Percentiles rank a stretch among this genome's conserved stretches.
Conservation (phyloP, 2,797 vertebrate species). For the Gymnothorax reevesii region DNA sequence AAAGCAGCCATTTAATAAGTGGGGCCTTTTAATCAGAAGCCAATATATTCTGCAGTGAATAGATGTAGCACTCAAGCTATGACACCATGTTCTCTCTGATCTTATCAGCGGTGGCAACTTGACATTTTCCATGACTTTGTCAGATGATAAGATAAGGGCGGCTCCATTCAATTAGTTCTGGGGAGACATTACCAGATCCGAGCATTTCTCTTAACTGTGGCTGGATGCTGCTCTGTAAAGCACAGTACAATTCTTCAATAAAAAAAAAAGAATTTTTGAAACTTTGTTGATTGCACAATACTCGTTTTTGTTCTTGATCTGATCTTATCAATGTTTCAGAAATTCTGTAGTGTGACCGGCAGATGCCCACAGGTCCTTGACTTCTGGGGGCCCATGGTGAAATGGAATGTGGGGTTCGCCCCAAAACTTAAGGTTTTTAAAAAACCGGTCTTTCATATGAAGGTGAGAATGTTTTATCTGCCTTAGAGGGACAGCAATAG, state of each 20-base stretch:
- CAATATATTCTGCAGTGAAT: neutral
- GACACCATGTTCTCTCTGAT: neutral
- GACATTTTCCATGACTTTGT: neutral
- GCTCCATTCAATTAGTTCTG: neutral
- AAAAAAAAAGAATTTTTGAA: neutral
- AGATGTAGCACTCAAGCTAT: neutral
- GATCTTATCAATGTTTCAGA: neutral
- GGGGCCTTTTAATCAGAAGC: neutral
- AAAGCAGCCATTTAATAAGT: neutral
- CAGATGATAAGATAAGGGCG: neutral
- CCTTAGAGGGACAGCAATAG: too few species aligned
- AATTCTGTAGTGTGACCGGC: neutral
- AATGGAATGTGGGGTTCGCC: too few species aligned
- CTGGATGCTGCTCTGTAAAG: neutral
- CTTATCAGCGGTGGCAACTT: neutral
- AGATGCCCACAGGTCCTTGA: neutral
- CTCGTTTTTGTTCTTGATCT: neutral
- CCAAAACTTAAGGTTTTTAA: too few species aligned
- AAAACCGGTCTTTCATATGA: too few species aligned
- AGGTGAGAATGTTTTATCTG: too few species aligned
- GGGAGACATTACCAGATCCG: neutral
- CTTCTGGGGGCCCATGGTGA: too few species aligned
- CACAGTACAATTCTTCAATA: neutral
- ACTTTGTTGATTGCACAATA: neutral
- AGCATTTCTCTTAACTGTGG: neutral